Conservation (phyloP, 2,797 vertebrate genomes). For the Amazona finschi region DNA sequence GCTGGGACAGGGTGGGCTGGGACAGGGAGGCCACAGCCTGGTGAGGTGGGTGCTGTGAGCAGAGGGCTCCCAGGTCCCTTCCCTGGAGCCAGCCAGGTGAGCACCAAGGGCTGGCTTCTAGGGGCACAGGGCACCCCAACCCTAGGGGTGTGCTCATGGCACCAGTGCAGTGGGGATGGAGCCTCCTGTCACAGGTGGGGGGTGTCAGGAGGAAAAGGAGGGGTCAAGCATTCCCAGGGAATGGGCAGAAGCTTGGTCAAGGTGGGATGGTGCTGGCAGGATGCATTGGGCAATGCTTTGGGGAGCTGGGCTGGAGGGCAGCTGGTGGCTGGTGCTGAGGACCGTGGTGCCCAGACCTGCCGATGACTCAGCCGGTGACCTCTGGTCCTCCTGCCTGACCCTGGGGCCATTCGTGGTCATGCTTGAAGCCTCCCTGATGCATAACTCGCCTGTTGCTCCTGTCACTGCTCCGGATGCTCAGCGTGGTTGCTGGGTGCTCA, state of each 20-base stretch:
- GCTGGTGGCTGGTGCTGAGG: rapidly evolving
- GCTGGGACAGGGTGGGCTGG: neutral
- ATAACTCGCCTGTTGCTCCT: neutral
- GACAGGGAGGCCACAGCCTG: neutral
- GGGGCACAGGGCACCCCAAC: neutral
- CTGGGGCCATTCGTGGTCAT: neutral
- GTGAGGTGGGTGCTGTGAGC: rapidly evolving
- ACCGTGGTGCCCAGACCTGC: neutral
- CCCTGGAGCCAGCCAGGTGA: rapidly evolving
- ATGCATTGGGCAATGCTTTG: neutral
- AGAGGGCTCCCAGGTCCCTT: neutral
- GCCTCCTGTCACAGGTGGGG: neutral
- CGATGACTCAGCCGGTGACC: neutral
- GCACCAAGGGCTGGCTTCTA: neutral
- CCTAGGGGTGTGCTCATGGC: no score
- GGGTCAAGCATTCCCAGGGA: neutral
- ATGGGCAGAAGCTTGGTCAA: neutral
- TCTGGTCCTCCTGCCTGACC: neutral
- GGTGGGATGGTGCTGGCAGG: neutral
- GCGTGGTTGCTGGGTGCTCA: neutral
- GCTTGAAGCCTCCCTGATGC: rapidly evolving
- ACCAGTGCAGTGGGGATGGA: neutral
- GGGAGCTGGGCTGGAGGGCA: neutral
- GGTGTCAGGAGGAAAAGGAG: neutral
- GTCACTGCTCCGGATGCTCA: neutral